These are phyloP conservation scores for Andrena minutula DNA, from an alignment of 2,888 invertebrate species.

Conservation along the genomic window DNA sequence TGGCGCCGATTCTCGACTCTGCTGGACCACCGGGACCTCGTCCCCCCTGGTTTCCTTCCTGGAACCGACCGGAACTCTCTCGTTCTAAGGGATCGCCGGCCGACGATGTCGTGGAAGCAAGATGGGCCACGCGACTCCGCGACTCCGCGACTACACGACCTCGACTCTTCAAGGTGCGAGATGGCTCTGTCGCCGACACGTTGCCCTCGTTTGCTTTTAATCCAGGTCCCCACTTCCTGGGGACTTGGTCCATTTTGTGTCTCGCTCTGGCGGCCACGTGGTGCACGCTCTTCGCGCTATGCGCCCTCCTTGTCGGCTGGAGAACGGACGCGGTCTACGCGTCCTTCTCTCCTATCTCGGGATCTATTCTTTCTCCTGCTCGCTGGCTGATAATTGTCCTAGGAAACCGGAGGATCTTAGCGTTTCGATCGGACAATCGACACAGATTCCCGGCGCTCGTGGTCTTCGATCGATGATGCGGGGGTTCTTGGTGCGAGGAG, in stretches of 20 bases:
- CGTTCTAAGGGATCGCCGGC: constrained; percentile 29
- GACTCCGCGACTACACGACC: constrained; percentile 61
- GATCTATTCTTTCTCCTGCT: constrained; percentile 49
- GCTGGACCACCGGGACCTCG: constrained; percentile 61
- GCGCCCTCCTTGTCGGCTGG: constrained; percentile 58
- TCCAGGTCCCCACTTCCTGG: constrained; percentile 84
- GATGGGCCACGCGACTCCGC: constrained; percentile 33
- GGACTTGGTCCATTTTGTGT: constrained; percentile 84
- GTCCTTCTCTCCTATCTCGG: constrained; percentile 34
- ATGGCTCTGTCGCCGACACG: constrained; percentile 83
- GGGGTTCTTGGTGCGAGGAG: no score
- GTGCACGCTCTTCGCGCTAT: constrained; percentile 34
- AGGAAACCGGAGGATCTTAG: constrained; percentile 41
- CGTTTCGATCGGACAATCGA: constrained; percentile 29
- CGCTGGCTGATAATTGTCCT: constrained; percentile 52
- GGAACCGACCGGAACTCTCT: constrained; percentile 9
- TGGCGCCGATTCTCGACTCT: constrained; percentile 56
- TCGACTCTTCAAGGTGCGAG: constrained; percentile 83
- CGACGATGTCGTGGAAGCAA: constrained; percentile 63
- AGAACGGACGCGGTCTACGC: constrained; percentile 61
- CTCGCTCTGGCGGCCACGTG: constrained; percentile 69
- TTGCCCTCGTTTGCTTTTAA: constrained; percentile 85
- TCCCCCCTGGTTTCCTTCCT: neutral
- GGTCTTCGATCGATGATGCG: neutral
- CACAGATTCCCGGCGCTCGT: constrained; percentile 12